Conservation (phyloP, 92 coral and sea anemone species). For the Metridium senile region DNA sequence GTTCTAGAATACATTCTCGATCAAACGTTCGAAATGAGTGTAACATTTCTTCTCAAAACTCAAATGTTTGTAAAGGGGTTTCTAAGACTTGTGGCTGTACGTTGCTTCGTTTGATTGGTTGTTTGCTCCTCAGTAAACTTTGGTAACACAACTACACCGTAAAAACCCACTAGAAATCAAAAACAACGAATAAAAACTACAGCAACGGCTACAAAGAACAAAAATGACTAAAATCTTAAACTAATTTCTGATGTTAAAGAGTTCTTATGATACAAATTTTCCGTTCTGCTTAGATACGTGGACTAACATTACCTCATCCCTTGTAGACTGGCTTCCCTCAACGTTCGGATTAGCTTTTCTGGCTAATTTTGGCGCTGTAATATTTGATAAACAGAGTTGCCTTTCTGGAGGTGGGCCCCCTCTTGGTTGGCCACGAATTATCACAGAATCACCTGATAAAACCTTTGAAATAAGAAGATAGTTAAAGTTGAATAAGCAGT, state of each 20-base stretch:
- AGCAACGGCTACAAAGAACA: background rate
- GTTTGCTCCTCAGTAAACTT: constrained; percentile 6
- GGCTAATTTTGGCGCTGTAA: constrained; percentile 94
- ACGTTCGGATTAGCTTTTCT: constrained; percentile 88
- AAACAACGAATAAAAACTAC: background rate
- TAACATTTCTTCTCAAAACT: background rate
- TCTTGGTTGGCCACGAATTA: constrained; percentile 96
- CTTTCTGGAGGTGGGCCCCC: constrained; percentile 99
- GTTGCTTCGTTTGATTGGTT: constrained; percentile 61
- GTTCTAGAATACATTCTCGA: background rate
- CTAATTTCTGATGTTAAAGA: background rate
- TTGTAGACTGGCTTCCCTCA: constrained; percentile 81
- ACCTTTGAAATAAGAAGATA: constrained; percentile 56
- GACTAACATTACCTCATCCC: constrained; percentile 74
- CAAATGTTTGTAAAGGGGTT: background rate
- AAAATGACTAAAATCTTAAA: too few species aligned
- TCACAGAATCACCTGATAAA: constrained; percentile 95
- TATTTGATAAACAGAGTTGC: constrained; percentile 91
- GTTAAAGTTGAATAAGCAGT: constrained; percentile 4
- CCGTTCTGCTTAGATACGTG: background rate
- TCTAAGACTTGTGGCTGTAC: constrained; percentile 18
- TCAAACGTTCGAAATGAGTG: background rate
- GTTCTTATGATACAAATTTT: background rate
- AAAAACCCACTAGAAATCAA: constrained; percentile 14
- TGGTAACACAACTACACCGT: background rate